A percentile compares a stretch with the other conserved stretches of the same genome.
These are phyloP conservation scores for Craseonycteris thonglongyai DNA, from an alignment of 2,113 vertebrate genomes.

Conservation along the genomic window DNA sequence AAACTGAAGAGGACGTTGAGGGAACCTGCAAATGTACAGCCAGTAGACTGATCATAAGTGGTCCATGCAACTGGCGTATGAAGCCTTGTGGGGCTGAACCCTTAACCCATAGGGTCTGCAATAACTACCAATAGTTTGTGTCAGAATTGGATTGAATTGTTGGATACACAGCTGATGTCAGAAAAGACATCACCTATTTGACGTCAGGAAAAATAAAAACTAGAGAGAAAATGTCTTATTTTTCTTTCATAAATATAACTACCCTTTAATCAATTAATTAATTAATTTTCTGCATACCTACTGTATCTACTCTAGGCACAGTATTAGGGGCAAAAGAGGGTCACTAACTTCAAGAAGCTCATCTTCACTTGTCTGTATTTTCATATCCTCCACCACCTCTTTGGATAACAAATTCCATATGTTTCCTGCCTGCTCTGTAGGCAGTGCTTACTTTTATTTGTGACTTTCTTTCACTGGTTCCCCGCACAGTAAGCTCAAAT, in stretches of 20 bases:
- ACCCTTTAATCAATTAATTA: not conserved
- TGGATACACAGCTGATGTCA: not conserved
- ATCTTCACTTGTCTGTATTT: not conserved
- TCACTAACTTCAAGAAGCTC: not conserved
- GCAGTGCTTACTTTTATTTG: not conserved
- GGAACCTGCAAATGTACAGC: not conserved
- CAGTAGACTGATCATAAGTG: not conserved
- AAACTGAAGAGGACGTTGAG: not conserved
- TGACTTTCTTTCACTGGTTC: not conserved
- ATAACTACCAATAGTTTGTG: not conserved
- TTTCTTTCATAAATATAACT: not conserved
- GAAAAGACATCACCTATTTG: not conserved
- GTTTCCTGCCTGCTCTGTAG: not conserved
- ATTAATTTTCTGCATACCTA: not conserved
- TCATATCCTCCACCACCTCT: not conserved
- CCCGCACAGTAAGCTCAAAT: not conserved
- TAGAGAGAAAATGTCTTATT: not conserved
- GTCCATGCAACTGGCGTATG: not conserved
- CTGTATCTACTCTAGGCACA: not conserved
- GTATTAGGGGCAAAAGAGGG: not conserved
- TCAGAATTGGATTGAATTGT: not conserved
- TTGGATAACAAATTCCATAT: not conserved
- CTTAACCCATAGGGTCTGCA: not conserved
- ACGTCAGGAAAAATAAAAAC: not conserved
- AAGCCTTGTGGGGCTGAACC: not conserved